Conservation (phyloP, 2,888 invertebrate genomes). For the Phlogophora meticulosa region DNA sequence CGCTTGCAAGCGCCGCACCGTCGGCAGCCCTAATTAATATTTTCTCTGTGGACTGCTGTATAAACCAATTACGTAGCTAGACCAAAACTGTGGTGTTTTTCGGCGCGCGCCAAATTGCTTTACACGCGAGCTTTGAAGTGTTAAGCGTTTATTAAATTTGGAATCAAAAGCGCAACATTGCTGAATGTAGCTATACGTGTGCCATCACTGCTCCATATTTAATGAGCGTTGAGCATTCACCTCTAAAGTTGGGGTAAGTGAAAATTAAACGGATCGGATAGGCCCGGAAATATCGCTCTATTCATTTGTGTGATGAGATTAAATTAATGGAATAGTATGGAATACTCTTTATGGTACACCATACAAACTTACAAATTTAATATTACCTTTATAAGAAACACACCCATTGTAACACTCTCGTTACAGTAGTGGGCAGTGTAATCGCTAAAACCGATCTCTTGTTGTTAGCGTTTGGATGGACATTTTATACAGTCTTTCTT, state of each 20-base stretch:
- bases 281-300: constrained; percentile 2
- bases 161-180: constrained; percentile 85
- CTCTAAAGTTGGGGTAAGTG: constrained; percentile 43
- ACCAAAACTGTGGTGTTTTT: constrained; percentile 88
- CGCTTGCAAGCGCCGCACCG: constrained; percentile 79
- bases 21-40: constrained; percentile 88
- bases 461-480: too few relatives aligned
- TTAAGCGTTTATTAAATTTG: constrained; percentile 90
- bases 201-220: constrained; percentile 59
- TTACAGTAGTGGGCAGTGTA: too few relatives aligned
- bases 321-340: too few relatives aligned
- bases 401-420: too few relatives aligned
- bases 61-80: constrained; percentile 87
- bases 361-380: too few relatives aligned
- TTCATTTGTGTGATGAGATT: constrained; percentile 8
- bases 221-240: constrained; percentile 57
- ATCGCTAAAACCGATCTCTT: too few relatives aligned
- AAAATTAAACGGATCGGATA: constrained; percentile 44
- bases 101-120: constrained; percentile 88
- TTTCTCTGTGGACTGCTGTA: constrained; percentile 78
- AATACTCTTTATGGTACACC: too few relatives aligned
- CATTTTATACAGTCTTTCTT: too few relatives aligned
- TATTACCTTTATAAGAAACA: too few relatives aligned
- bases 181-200: constrained; percentile 68
- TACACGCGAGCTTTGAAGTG: constrained; percentile 88